Percentiles rank a stretch among this genome's conserved stretches.
Evolutionary conservation across 2,888 invertebrate genomes (phyloP).

Genomic region (Caenorhabditis wallacei): DNA sequence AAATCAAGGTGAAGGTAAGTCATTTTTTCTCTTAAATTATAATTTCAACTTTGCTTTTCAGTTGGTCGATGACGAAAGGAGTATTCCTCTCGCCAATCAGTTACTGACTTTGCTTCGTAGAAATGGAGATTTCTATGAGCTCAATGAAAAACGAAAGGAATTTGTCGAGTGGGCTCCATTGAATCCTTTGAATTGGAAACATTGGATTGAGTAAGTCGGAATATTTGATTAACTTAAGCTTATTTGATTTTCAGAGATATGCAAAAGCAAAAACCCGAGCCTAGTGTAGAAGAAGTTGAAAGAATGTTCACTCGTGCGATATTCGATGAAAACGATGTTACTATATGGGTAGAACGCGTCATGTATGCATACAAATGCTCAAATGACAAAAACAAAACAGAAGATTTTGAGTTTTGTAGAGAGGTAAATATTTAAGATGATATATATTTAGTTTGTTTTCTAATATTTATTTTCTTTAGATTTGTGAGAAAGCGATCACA

Average conservation of each 20-base stretch:
- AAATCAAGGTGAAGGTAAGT: conserved; percentile 45
- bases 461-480: conserved; percentile 49
- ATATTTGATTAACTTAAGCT: not conserved
- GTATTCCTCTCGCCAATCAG: conserved; percentile 40
- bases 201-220: conserved; percentile 67
- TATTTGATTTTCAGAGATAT: conserved; percentile 45
- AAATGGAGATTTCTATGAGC: conserved; percentile 69
- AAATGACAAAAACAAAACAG: not conserved
- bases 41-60: conserved; percentile 44
- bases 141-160: conserved; percentile 43
- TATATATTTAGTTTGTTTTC: not conserved
- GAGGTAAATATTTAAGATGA: not conserved
- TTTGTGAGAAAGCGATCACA: conserved; percentile 42
- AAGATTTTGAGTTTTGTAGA: conserved; percentile 19
- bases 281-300: conserved; percentile 43
- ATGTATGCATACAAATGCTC: conserved; percentile 19
- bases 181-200: conserved; percentile 55
- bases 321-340: conserved; percentile 48
- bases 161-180: conserved; percentile 53
- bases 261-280: conserved; percentile 4
- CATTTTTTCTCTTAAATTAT: not conserved
- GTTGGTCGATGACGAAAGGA: conserved; percentile 52
- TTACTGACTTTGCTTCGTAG: conserved; percentile 50
- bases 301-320: conserved; percentile 56
- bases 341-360: conserved; percentile 60